Base-by-base conservation (phyloP, 2,888 invertebrate genomes). In the Nemotelus nigrinus region DNA sequence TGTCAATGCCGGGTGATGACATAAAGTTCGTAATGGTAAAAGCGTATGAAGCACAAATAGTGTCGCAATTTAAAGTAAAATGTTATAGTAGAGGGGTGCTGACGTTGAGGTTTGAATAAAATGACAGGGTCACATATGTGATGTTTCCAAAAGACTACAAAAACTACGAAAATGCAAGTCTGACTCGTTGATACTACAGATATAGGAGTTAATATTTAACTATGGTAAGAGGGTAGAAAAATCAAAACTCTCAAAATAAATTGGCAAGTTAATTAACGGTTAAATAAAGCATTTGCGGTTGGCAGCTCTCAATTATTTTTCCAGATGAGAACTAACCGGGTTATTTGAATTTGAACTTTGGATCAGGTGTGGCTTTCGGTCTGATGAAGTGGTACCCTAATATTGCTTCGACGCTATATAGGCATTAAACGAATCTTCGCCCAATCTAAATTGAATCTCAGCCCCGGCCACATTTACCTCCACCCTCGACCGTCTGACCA, bases 361-460 rank as follows among this genome's bases (percentile, higher is more conserved):
- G 4, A 25, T 58, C 58, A 25, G 58, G 58, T 25, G 4, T n/a
- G 58, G 10, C 5, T 5, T 58, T 58, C n/a, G 25, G 58, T 4
- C 4, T 58, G 58, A 58, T 58, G 7, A 25, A 58, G 58, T 58
- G 25, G 2, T 7, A 58, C n/a, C 58, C 25, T 25, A 39, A 7
- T 63, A 6, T 63, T 25, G 6, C 5, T 43, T 7, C 3, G 25
- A 39, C 43, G 10, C 43, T 25, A 65, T 55, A 47, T 43, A 25
- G 55, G 55, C 55, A 70, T 70, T 70, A 70, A n/a, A 8, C 70
- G 7, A 70, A 53, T 47, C 47, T 53, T 70, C 70, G 55, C 41
- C 55, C 70, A 70, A 70, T 70, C 70, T 70, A 70, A 70, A 70
- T 70, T 47, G 70, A 70, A 70, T 70, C 70, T 43, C 55, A 43